Base-by-base conservation (phyloP, 2,797 vertebrate species). In the Huso huso region DNA sequence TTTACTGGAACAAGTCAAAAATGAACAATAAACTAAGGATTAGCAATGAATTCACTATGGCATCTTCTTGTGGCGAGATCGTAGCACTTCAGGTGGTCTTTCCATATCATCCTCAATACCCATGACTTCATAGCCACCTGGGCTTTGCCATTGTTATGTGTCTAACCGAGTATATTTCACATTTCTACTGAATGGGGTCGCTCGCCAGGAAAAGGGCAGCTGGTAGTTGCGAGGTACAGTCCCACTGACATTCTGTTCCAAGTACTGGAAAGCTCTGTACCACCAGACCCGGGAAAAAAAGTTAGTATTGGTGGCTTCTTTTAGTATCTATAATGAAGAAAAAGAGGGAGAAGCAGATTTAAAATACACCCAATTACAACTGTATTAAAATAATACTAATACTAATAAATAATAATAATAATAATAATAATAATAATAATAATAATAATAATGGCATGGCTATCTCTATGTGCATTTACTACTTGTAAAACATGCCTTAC, bases 251-350 rank as follows among this genome's bases (percentile, higher is more conserved):
- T 98, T 98, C 81, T 92, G 92, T 77, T 99, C 97, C 65, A 98
- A 95, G 89, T 95, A 98, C 78, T 91, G 90, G 85, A 99, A 98
- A 58, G 91, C 88, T 82, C 88, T 88, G 78, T 94, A 99, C 97
- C 95, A 98, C 96, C 96, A 99, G 62, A 99, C 95, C 66, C 90
- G 88, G 1, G 95, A 93, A 53, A 98, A 92, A 48, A 91, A 90
- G 84, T 99, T 98, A 12, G 88, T 92, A 81, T 92, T 88, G 2
- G 94, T 94, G 52, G 86, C 90, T 87, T 98, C 93, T 85, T 98
- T 99, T 81, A 99, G 89, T 68, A 92, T 92, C 97, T 99, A 50
- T 37, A 37, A 37, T 37, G 23, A 51, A 75, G 73, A 61, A 67
- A 37, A 70, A 70, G 5, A 55, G 23, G 50, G 59, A 6, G 69